Conservation (phyloP, 2,888 invertebrate species). For the Megastigmus dorsalis region DNA sequence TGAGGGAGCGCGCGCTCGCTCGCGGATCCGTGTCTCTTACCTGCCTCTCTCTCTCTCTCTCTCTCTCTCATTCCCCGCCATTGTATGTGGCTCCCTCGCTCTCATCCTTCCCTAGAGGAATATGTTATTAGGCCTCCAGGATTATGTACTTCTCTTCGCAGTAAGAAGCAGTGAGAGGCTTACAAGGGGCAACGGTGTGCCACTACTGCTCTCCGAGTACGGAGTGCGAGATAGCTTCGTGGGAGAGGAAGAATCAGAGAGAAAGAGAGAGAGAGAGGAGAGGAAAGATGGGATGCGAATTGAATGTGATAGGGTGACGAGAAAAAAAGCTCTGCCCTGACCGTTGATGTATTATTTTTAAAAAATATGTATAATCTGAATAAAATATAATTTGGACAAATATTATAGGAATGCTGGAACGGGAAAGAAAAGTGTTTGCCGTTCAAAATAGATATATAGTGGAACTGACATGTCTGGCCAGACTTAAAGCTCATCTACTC, state of each 20-base stretch:
- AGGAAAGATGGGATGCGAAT: slow-evolving; percentile 23
- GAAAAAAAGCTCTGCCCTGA: too few species aligned
- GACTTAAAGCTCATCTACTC: too few species aligned
- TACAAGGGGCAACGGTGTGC: slow-evolving; percentile 49
- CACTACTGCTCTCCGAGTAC: too few species aligned
- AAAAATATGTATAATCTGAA: too few species aligned
- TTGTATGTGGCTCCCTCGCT: slow-evolving; percentile 1
- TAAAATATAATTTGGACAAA: too few species aligned
- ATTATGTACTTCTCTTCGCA: slow-evolving; percentile 66
- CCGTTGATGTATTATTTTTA: too few species aligned
- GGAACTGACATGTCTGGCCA: too few species aligned
- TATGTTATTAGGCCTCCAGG: slow-evolving; percentile 68
- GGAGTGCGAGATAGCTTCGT: too few species aligned
- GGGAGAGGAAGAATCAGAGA: slow-evolving; percentile 40
- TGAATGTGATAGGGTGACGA: slow-evolving; percentile 6
- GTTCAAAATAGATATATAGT: too few species aligned
- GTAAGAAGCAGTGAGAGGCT: slow-evolving; percentile 51
- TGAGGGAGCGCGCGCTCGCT: slow-evolving; percentile 34
- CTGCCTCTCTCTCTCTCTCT: neutral
- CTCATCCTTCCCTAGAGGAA: slow-evolving; percentile 63
- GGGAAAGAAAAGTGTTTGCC: too few species aligned
- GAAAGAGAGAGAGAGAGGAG: slow-evolving; percentile 50
- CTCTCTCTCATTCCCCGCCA: neutral
- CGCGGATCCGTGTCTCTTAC: slow-evolving; percentile 34
- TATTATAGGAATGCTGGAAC: too few species aligned